phyloP scores from a whole-genome alignment of 2,888 invertebrate species.

The Nemotelus nigrinus region DNA sequence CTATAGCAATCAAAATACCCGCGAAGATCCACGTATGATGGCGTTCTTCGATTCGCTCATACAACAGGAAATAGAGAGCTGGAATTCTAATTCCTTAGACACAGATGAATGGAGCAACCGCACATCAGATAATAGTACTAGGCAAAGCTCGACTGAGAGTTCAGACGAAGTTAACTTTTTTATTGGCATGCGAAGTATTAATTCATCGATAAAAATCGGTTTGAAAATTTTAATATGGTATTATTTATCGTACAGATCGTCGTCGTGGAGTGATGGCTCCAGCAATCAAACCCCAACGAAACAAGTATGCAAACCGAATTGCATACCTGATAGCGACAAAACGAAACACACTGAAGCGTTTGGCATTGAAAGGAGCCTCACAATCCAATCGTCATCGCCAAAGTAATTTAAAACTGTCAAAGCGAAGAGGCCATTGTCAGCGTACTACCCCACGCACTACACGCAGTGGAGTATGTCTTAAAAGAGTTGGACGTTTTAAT shows the following conservation, averaged over 20 bases:
- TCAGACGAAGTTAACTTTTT: slow-evolving; percentile 52
- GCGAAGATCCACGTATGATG: slow-evolving; percentile 95
- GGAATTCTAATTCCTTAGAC: slow-evolving; percentile 69
- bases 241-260: slow-evolving; percentile 56
- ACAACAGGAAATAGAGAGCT: slow-evolving; percentile 88
- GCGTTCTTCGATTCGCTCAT: slow-evolving; percentile 95
- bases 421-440: slow-evolving; percentile 49
- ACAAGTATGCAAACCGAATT: slow-evolving; percentile 73
- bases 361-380: slow-evolving; percentile 69
- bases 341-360: slow-evolving; percentile 72
- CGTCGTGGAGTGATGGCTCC: slow-evolving; percentile 64
- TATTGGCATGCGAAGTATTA: slow-evolving; percentile 45
- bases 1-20: slow-evolving; percentile 86
- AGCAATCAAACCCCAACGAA: slow-evolving; percentile 61
- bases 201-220: slow-evolving; percentile 15
- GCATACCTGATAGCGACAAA: slow-evolving; percentile 79
- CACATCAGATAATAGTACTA: slow-evolving; percentile 55
- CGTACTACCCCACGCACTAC: slow-evolving; percentile 47
- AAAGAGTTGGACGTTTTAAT: slow-evolving; percentile 50
- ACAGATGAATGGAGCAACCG: slow-evolving; percentile 53
- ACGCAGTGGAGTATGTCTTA: slow-evolving; percentile 47
- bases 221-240: neutral
- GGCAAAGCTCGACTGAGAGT: slow-evolving; percentile 60
- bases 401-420: slow-evolving; percentile 50
- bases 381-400: slow-evolving; percentile 57